phyloP scores from a whole-genome alignment of 92 coral and sea anemone genomes.

The Diadumene lineata region DNA sequence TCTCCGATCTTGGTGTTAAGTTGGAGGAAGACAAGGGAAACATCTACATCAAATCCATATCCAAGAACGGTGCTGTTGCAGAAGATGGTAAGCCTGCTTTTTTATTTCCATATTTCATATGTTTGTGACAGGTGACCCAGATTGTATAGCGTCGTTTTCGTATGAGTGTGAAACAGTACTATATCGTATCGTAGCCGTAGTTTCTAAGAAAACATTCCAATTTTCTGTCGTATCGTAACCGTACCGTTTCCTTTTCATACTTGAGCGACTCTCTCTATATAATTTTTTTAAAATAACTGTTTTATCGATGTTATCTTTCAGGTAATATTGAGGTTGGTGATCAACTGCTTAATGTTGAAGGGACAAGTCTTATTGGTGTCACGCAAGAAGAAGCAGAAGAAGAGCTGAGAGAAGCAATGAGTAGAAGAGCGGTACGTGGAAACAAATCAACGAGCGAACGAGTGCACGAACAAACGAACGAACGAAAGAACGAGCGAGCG shows the following conservation, averaged over 20 bases:
- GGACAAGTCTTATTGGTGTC: constrained; percentile 76
- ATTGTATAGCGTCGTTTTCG: too few species aligned
- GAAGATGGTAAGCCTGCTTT: constrained; percentile 51
- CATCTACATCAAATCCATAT: constrained; percentile 57
- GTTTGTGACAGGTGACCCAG: not conserved
- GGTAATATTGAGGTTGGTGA: constrained; percentile 83
- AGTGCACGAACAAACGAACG: too few species aligned
- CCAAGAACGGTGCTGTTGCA: constrained; percentile 58
- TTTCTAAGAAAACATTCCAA: too few species aligned
- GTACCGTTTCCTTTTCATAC: too few species aligned
- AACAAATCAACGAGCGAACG: too few species aligned
- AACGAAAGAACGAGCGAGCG: too few species aligned
- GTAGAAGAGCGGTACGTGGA: constrained; percentile 57
- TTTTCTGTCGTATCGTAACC: too few species aligned
- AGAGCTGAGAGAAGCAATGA: constrained; percentile 69
- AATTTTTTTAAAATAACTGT: too few species aligned
- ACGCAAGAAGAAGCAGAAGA: constrained; percentile 68
- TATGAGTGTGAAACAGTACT: too few species aligned
- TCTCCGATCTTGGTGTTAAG: constrained; percentile 65
- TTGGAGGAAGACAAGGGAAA: constrained; percentile 66
- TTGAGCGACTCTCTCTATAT: too few species aligned
- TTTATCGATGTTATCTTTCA: too few species aligned
- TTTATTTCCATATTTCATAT: constrained; percentile 1
- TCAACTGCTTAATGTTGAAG: constrained; percentile 85
- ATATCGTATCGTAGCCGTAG: too few species aligned